Evolutionary conservation across 53 echinoderm and acorn worm species (phyloP).

Genomic region (Stichopus horrens): DNA sequence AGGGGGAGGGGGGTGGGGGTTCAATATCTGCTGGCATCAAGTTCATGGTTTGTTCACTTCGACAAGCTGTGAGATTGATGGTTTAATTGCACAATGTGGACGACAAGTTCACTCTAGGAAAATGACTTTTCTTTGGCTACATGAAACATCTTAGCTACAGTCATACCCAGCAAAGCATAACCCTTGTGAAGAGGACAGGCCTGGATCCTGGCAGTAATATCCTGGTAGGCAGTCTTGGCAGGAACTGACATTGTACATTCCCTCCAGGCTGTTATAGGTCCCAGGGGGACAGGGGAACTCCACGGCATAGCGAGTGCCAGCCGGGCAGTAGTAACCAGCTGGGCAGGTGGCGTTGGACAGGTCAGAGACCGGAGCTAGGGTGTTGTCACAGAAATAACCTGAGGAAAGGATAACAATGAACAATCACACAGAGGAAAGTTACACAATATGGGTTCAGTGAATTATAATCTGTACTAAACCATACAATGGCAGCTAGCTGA

Average conservation of each 20-base stretch:
- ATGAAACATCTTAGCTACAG: not conserved
- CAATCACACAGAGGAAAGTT: too few species aligned
- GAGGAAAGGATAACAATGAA: not conserved
- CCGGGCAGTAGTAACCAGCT: conserved; percentile 85
- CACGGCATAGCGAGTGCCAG: conserved; percentile 75
- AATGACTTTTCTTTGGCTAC: too few species aligned
- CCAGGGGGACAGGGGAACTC: conserved; percentile 87
- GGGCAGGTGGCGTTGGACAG: conserved; percentile 80
- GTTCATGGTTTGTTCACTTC: not conserved
- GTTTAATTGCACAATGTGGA: too few species aligned
- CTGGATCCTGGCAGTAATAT: conserved; percentile 78
- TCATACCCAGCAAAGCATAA: conserved; percentile 88
- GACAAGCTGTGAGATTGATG: too few species aligned
- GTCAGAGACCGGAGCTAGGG: conserved; percentile 73
- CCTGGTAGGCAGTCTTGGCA: conserved; percentile 76
- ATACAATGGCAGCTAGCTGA: too few species aligned
- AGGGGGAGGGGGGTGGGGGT: too few species aligned
- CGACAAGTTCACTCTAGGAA: too few species aligned
- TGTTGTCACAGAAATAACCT: conserved; percentile 99
- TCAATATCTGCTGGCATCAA: too few species aligned
- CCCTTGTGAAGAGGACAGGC: conserved; percentile 71
- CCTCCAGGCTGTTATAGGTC: conserved; percentile 79
- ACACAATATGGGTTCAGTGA: too few species aligned
- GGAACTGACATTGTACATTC: conserved; percentile 64
- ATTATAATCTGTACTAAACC: too few species aligned